Base-by-base conservation (phyloP, 2,888 invertebrate genomes). In the Xylophagus ater region DNA sequence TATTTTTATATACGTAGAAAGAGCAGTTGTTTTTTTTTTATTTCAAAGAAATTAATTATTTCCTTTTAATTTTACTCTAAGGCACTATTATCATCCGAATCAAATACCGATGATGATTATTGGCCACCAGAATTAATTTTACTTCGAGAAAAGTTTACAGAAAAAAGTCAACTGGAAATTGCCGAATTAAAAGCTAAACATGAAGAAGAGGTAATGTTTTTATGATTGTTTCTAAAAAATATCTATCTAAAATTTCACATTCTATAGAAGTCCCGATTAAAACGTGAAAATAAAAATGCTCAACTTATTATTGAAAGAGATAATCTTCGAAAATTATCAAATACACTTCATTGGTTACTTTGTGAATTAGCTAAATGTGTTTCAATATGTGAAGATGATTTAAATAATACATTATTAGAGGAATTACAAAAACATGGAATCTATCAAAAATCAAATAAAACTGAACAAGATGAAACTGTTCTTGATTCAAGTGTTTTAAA, bases 51-150 rank as follows among this genome's bases (percentile, higher is more conserved):
- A n/a, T n/a, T n/a, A n/a, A n/a, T n/a, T n/a, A n/a, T n/a, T n/a
- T n/a, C n/a, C n/a, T n/a, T n/a, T n/a, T n/a, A n/a, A n/a, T n/a
- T n/a, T 31, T 40, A 14, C 39, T 42, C 36, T 15, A 61, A 84
- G 84, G 76, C 78, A 54, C 65, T 84, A 53, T 69, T 81, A 48
- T 70, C 72, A 6, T 76, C 75, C 53, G 78, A 81, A 17, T 70
- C 73, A 45, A 76, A 73, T 44, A 74, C 76, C 37, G 78, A 78
- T 55, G 74, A 78, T 59, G 76, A 79, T 39, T 72, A 71, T 52
- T 83, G 82, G 81, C 83, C 84, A 26, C 63, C 74, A 43, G 84
- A 85, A 64, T 68, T 85, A 48, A 69, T 82, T 36, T 73, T 79
- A 47, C 62, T 85, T 25, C 67, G 81, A 12, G 78, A 82, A 62